These are phyloP conservation scores for Aculops lycopersici DNA, from an alignment of 1,140 invertebrate genomes.

Conservation along the genomic window DNA sequence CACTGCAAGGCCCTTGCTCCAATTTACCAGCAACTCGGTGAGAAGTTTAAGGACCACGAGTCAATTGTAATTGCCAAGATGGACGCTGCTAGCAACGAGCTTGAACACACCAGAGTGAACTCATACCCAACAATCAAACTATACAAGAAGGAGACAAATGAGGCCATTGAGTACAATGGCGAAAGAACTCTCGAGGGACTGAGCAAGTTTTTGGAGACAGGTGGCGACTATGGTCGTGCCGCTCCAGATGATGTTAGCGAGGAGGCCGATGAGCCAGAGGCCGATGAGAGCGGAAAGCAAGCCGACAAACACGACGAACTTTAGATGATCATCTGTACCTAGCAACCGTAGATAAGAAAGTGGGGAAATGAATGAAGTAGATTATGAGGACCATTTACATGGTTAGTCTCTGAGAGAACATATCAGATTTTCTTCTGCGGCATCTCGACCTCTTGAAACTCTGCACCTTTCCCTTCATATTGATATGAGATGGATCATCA, in stretches of 20 bases:
- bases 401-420: too few relatives aligned
- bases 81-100: constrained; percentile 84
- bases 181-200: constrained; percentile 75
- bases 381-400: too few relatives aligned
- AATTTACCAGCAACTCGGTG: constrained; percentile 62
- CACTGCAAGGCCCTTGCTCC: constrained; percentile 87
- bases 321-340: too few relatives aligned
- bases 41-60: constrained; percentile 51
- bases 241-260: constrained; percentile 24
- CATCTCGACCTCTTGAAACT: too few relatives aligned
- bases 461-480: too few relatives aligned
- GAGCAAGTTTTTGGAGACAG: constrained; percentile 57
- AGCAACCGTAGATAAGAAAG: too few relatives aligned
- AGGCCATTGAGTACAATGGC: constrained; percentile 67
- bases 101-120: constrained; percentile 69
- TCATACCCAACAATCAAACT: constrained; percentile 89
- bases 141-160: constrained; percentile 65
- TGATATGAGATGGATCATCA: too few relatives aligned
- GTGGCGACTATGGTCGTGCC: constrained; percentile 29
- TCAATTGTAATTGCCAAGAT: constrained; percentile 84
- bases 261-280: constrained; percentile 4
- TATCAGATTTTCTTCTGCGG: too few relatives aligned
- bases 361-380: too few relatives aligned
- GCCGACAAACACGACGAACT: background rate
- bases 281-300: constrained; percentile 1